Percentiles rank a stretch among this genome's conserved stretches.
Evolutionary conservation across 2,888 invertebrate genomes (phyloP).

Genomic region (Portevinia maculata): DNA sequence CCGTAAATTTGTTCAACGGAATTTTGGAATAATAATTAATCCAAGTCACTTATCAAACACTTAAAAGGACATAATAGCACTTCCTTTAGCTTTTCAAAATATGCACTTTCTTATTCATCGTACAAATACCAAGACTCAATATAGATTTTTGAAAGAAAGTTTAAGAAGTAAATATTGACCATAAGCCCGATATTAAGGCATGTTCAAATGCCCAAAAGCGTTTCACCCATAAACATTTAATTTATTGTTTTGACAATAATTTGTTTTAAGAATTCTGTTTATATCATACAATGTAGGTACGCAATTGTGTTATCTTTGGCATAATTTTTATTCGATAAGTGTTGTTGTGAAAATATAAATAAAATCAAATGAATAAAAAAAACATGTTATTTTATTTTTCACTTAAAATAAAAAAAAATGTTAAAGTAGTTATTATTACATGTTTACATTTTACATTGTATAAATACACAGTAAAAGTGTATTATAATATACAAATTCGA

Average conservation of each 20-base stretch:
- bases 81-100: too few species aligned
- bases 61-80: too few species aligned
- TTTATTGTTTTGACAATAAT: constrained; percentile 58
- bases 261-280: constrained; percentile 30
- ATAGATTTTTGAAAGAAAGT: too few species aligned
- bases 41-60: too few species aligned
- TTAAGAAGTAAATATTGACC: too few species aligned
- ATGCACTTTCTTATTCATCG: too few species aligned
- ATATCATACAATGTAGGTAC: constrained; percentile 45
- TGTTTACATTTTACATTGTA: constrained; percentile 55
- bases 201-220: too few species aligned
- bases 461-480: constrained; percentile 57
- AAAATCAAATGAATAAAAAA: not conserved
- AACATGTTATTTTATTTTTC: constrained; percentile 25
- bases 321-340: constrained; percentile 37
- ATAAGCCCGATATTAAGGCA: too few species aligned
- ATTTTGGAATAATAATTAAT: too few species aligned
- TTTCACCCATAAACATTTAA: constrained; percentile 3
- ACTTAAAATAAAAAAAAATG: constrained; percentile 24
- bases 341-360: constrained; percentile 33
- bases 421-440: constrained; percentile 45
- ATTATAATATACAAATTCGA: constrained; percentile 77
- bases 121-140: too few species aligned
- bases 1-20: too few species aligned
- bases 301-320: constrained; percentile 16